Base-by-base conservation (phyloP, 2,113 vertebrate species). In the Sylvia atricapilla region DNA sequence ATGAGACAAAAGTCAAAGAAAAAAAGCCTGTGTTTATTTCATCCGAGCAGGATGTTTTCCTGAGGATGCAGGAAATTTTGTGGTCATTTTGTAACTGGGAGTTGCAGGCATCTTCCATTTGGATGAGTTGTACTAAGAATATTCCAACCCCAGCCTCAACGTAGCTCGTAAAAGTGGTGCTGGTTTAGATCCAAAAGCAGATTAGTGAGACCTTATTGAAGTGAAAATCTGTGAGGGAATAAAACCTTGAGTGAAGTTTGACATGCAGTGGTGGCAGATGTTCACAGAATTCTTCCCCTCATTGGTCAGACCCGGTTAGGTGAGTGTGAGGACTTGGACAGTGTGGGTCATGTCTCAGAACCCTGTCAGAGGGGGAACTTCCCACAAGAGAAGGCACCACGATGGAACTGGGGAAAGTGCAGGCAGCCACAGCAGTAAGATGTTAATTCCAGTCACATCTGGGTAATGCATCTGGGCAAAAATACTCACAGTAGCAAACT, bases 401-500 rank as follows among this genome's bases (percentile, higher is more conserved):
- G 52, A 50, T 2, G 1, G 13, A 18, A 24, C 6, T 31, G 13
- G 19, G 21, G 6, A 52, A 44, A 21, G 21, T 25, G 8, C 25
- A 50, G 27, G 31, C 18, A 50, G 31, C 22, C 76, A 21, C 11
- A 59, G 14, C 53, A 52, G 13, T 35, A 31, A 68, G 6, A 35
- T 43, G 21, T 5, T 10, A 27, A 68, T 52, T 77, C 44, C 27
- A 68, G 50, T 18, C 17, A 52, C 35, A 21, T 5, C 39, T 37
- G 27, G 13, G 33, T 18, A 52, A 77, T 22, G 2, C 14, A 68
- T 27, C 21, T 27, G 31, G 25, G 22, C 72, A 77, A 52, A 76
- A 68, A 68, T 27, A 31, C 37, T 33, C 37, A 27, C 0, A 0
- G 72, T 8, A 31, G 11, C 17, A 43, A 59, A 37, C 17, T 22